Conservation (phyloP, 1,140 invertebrate species). For the Caligus rogercresseyi region DNA sequence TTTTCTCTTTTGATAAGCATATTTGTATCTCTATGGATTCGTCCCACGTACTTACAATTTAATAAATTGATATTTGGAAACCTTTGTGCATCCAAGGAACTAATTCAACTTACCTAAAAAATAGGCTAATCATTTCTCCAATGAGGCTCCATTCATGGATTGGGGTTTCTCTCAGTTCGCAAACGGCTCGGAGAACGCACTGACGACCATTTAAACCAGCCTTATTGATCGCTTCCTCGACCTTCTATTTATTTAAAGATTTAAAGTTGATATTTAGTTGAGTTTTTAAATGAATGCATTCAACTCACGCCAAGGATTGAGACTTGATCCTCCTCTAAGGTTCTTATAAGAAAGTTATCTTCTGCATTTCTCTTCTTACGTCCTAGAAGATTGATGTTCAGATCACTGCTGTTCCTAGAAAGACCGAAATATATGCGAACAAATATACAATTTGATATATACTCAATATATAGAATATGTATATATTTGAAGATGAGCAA, state of each 20-base stretch:
- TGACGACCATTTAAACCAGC: slow-evolving; percentile 1
- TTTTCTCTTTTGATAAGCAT: too few species aligned
- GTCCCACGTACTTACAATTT: too few species aligned
- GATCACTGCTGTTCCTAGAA: too few species aligned
- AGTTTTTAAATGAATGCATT: too few species aligned
- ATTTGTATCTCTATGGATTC: too few species aligned
- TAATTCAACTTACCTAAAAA: slow-evolving; percentile 1
- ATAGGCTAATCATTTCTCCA: slow-evolving; percentile 1
- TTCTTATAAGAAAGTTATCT: slow-evolving; percentile 1
- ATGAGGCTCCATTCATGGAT: slow-evolving; percentile 13
- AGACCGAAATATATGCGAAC: too few species aligned
- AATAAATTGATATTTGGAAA: too few species aligned
- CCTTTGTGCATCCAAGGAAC: too few species aligned
- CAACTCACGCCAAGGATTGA: slow-evolving; percentile 1
- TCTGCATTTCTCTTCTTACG: neutral
- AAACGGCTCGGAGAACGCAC: slow-evolving; percentile 9
- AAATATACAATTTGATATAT: too few species aligned
- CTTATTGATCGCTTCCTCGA: neutral
- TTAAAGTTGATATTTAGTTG: too few species aligned
- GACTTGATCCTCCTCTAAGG: slow-evolving; percentile 11
- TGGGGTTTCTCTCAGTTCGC: slow-evolving; percentile 8
- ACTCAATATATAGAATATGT: too few species aligned
- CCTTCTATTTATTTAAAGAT: neutral
- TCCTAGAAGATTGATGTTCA: neutral
- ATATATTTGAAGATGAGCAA: too few species aligned